Evolutionary conservation across 2,797 vertebrate species (phyloP), one percentile per base, ranked within the genome.

Genomic region (Falco columbarius): DNA sequence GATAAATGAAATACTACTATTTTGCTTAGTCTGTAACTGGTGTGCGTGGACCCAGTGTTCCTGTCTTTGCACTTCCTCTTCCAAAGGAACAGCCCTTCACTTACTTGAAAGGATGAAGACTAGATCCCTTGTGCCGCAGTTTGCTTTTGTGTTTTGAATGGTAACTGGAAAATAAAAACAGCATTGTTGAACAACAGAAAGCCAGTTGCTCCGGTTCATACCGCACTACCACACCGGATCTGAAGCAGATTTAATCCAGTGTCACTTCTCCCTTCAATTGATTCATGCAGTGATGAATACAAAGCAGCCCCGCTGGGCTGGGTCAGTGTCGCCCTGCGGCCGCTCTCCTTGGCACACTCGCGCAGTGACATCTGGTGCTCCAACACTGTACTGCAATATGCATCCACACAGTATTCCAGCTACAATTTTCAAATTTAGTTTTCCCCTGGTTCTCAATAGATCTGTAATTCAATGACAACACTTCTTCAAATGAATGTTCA

Each of bases 101-200:
- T 98, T 98, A 99, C 99, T 99, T 99, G 98, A 99, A 99, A 51
- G 99, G 99, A 68, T 99, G 99, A 52, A 98, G 94, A 54, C 91
- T 70, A 32, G 98, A 98, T 95, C 98, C 98, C 96, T 98, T 98
- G 95, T 98, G 98, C 96, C 98, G 98, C 96, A 99, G 97, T 81
- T 99, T 99, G 89, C 97, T 99, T 97, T 99, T 99, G 96, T 99
- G 98, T 81, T 99, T 99, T 52, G 98, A 97, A 74, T 99, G 98
- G 86, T 98, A 99, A 93, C 99, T 99, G 97, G 23, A 98, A 93
- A 98, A 95, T 66, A 86, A 77, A 80, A 58, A 8, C 27, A 81
- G 26, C 29, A 55, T 32, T 54, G 55, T 29, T 42, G 49, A 94
- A 56, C 52, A 85, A 46, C 9, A 42, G 61, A 71, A 71, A 52